Conservation (phyloP, 2,113 vertebrate species). For the Bostrychus sinensis region DNA sequence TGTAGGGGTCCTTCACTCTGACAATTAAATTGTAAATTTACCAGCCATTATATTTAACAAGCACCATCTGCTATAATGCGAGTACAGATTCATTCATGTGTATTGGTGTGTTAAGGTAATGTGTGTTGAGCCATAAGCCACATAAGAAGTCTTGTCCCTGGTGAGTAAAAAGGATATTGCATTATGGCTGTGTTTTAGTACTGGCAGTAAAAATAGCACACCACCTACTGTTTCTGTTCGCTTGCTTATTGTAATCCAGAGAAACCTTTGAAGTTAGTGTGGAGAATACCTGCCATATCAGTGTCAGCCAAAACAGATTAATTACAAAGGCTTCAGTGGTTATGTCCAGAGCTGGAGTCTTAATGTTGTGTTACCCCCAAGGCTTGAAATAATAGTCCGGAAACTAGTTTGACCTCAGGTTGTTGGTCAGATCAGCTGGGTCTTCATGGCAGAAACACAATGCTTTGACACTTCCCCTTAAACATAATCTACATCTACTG, state of each 20-base stretch:
- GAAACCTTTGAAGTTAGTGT: conserved; percentile 22
- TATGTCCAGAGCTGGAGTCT: not conserved
- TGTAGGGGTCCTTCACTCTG: not conserved
- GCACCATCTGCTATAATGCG: too few species aligned
- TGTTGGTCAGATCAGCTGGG: not conserved
- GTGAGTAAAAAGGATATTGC: not conserved
- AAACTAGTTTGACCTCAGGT: conserved; percentile 4
- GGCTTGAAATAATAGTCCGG: not conserved
- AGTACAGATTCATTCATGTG: not conserved
- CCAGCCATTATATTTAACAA: too few species aligned
- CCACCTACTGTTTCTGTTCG: not conserved
- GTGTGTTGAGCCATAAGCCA: not conserved
- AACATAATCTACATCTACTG: not conserved
- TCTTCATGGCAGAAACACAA: not conserved
- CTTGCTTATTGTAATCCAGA: not conserved
- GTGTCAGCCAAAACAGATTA: conserved; percentile 25
- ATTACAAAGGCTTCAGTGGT: conserved; percentile 8
- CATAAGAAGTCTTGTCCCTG: not conserved
- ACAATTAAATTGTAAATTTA: too few species aligned
- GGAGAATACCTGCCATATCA: conserved; percentile 7
- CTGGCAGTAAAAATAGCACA: not conserved
- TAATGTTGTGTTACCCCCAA: not conserved
- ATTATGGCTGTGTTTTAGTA: not conserved
- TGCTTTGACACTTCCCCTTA: not conserved
- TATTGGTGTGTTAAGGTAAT: not conserved